Conservation (phyloP, 2,888 invertebrate species). For the Conistra vaccinii region DNA sequence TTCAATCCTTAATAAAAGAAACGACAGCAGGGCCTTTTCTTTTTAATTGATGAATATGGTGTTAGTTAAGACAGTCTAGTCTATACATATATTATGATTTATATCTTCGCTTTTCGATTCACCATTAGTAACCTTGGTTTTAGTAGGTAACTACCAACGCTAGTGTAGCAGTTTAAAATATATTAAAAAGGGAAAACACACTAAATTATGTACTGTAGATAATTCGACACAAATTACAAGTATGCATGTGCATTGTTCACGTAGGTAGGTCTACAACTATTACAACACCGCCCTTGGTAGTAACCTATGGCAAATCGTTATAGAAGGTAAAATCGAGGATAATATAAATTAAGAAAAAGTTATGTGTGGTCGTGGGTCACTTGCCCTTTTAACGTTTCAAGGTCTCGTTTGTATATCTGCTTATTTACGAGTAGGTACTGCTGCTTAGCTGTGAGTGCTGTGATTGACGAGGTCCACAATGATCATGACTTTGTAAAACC, state of each 20-base stretch:
- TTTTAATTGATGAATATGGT: no score
- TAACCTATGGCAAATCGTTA: slow-evolving; percentile 44
- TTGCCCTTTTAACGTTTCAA: slow-evolving; percentile 59
- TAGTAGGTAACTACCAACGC: not conserved
- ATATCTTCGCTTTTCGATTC: no score
- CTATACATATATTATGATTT: no score
- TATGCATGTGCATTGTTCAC: not conserved
- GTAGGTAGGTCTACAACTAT: not conserved
- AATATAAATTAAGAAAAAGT: slow-evolving; percentile 66
- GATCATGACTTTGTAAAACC: no score
- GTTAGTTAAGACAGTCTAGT: no score
- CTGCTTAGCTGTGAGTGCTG: no score
- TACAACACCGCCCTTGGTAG: slow-evolving; percentile 30
- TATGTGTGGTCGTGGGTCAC: slow-evolving; percentile 53
- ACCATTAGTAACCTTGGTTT: not conserved
- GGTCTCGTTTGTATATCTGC: slow-evolving; percentile 17
- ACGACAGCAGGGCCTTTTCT: no score
- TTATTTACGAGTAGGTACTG: no score
- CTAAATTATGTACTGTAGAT: slow-evolving; percentile 19
- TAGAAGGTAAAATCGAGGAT: slow-evolving; percentile 77
- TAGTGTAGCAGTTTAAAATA: no score
- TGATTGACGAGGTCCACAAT: no score
- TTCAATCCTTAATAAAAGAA: no score
- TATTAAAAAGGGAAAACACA: slow-evolving; percentile 37
- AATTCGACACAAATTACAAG: slow-evolving; percentile 37